A percentile compares a stretch with the other conserved stretches of the same genome.
These are phyloP conservation scores for human DNA, from an alignment of 2,113 vertebrate species.

Conservation along the genomic window DNA sequence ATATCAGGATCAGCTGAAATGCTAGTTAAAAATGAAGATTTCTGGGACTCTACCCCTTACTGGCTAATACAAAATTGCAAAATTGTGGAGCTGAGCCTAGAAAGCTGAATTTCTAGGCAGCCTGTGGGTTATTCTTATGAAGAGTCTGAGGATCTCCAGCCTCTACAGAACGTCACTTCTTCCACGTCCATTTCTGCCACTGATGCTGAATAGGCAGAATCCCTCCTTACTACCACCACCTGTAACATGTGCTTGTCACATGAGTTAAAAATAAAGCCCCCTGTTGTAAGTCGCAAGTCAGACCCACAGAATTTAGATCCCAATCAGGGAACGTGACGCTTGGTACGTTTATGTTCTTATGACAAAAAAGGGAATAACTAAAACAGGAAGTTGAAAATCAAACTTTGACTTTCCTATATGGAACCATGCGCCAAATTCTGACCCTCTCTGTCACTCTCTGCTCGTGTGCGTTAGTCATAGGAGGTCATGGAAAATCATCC, in stretches of 20 bases:
- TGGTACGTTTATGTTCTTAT: constrained; percentile 41
- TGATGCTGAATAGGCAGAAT: background rate
- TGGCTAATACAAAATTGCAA: background rate
- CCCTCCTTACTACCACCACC: background rate
- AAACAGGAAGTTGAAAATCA: constrained; percentile 74
- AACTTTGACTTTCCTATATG: constrained; percentile 35
- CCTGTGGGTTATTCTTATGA: background rate
- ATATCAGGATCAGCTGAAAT: background rate
- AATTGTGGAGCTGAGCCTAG: background rate
- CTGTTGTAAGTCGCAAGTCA: background rate
- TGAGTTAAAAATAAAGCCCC: background rate
- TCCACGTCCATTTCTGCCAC: background rate
- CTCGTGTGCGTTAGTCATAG: constrained; percentile 61
- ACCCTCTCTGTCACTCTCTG: background rate
- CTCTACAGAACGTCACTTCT: too few relatives aligned
- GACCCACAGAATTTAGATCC: background rate
- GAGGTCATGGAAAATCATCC: constrained; percentile 62
- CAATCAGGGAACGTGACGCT: background rate
- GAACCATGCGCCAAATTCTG: background rate
- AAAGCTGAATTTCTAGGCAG: background rate
- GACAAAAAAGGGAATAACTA: constrained; percentile 42
- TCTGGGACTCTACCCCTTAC: background rate
- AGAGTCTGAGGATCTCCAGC: background rate
- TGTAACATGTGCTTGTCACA: background rate
- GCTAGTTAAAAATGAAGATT: background rate